phyloP scores from a whole-genome alignment of 2,113 vertebrate genomes.

The Acanthisitta chloris region DNA sequence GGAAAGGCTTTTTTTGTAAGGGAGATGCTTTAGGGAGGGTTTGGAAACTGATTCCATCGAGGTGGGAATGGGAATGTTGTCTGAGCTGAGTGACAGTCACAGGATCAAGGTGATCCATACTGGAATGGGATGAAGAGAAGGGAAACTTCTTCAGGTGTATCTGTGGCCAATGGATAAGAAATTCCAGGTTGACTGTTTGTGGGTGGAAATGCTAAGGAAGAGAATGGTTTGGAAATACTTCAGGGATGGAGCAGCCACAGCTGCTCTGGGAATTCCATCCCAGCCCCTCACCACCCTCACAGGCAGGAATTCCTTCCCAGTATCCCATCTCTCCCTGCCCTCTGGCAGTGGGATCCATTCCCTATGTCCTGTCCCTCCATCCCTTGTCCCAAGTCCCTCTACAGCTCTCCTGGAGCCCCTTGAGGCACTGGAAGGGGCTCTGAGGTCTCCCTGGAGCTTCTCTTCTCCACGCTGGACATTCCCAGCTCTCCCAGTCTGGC shows the following conservation, averaged over 20 bases:
- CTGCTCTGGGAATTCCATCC: background rate
- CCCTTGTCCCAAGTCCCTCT: background rate
- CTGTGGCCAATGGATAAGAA: too few relatives aligned
- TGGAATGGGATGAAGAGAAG: too few relatives aligned
- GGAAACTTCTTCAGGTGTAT: too few relatives aligned
- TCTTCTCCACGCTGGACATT: background rate
- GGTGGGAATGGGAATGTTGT: too few relatives aligned
- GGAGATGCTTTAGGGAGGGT: too few relatives aligned
- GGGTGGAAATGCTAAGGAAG: too few relatives aligned
- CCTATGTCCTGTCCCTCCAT: fast-evolving
- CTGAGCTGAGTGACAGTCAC: too few relatives aligned
- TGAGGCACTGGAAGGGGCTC: background rate
- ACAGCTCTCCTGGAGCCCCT: background rate
- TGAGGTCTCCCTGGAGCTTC: background rate
- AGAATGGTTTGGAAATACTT: too few relatives aligned
- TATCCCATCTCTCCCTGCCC: too few relatives aligned
- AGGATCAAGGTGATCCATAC: too few relatives aligned
- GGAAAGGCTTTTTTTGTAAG: too few relatives aligned
- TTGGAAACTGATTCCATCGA: too few relatives aligned
- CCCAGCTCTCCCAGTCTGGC: background rate
- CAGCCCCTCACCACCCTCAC: background rate
- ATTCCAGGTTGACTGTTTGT: fast-evolving
- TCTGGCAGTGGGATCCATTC: background rate
- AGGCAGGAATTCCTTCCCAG: background rate
- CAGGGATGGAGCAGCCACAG: background rate